Evolutionary conservation across 2,888 invertebrate genomes (phyloP).

Genomic region (Diploptera punctata): DNA sequence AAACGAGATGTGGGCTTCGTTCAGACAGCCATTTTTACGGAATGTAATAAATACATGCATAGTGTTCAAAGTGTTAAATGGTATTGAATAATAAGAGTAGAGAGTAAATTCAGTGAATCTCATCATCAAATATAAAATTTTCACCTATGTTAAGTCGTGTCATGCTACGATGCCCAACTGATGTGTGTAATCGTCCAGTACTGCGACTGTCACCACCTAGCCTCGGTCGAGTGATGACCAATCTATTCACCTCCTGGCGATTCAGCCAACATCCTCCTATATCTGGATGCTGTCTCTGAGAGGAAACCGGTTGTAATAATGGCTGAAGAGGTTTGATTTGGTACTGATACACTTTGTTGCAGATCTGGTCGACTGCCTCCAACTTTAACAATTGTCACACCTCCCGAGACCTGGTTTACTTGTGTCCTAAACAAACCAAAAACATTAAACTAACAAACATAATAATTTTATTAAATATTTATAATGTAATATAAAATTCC

Average conservation of each 20-base stretch:
- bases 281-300: constrained; percentile 1
- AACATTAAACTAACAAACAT: background rate
- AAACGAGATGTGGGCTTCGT: too few relatives aligned
- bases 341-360: constrained; percentile 45
- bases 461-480: too few relatives aligned
- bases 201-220: constrained; percentile 72
- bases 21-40: too few relatives aligned
- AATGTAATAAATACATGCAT: too few relatives aligned
- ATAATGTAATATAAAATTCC: too few relatives aligned
- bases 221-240: constrained; percentile 46
- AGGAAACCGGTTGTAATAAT: background rate
- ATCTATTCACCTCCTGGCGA: constrained; percentile 44
- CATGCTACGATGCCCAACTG: constrained; percentile 78
- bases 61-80: constrained; percentile 22
- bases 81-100: constrained; percentile 21
- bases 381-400: constrained; percentile 81
- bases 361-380: constrained; percentile 57
- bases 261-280: constrained; percentile 27
- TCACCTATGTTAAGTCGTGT: constrained; percentile 72
- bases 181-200: constrained; percentile 74
- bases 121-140: constrained; percentile 3
- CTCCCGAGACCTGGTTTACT: constrained; percentile 74
- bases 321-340: constrained; percentile 1
- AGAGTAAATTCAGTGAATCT: background rate
- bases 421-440: constrained; percentile 51